phyloP scores from a whole-genome alignment of 2,888 invertebrate species.

The Acanthosoma haemorrhoidale region DNA sequence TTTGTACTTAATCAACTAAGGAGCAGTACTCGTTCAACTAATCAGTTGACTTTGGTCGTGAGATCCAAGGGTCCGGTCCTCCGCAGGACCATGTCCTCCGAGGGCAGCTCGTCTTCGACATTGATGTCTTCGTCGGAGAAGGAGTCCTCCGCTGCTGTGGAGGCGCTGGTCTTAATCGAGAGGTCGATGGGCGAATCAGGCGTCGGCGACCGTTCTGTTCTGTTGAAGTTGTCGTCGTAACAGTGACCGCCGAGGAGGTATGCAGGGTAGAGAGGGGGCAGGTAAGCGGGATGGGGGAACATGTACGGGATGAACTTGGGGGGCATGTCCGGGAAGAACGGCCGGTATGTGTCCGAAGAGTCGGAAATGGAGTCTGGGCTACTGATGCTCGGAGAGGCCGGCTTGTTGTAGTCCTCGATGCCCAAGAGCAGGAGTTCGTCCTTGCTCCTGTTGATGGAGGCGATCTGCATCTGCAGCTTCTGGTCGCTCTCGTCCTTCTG shows the following conservation, averaged over 20 bases:
- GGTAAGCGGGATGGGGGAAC: constrained; percentile 24
- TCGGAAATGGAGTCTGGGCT: constrained; percentile 69
- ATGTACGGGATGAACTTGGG: constrained; percentile 27
- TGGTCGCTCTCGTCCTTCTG: constrained; percentile 34
- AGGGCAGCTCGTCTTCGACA: constrained; percentile 36
- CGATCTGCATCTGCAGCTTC: constrained; percentile 35
- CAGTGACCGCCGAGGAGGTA: constrained; percentile 20
- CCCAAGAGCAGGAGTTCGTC: constrained; percentile 37
- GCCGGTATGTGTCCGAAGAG: constrained; percentile 61
- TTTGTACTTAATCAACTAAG: constrained; percentile 14
- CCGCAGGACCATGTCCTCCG: constrained; percentile 22
- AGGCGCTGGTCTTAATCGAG: constrained; percentile 45
- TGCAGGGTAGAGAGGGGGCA: constrained; percentile 28
- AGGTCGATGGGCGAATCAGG: constrained; percentile 50
- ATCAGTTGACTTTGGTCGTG: constrained; percentile 40
- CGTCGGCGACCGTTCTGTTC: constrained; percentile 45
- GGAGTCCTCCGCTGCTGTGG: constrained; percentile 33
- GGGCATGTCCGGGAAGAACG: constrained; percentile 27
- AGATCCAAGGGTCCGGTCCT: constrained; percentile 39
- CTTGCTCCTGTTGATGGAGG: constrained; percentile 36
- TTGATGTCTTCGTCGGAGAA: constrained; percentile 37
- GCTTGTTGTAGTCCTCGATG: constrained; percentile 37
- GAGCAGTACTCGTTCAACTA: background rate
- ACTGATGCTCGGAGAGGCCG: constrained; percentile 63
- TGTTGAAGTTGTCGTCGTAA: constrained; percentile 35